A percentile compares a stretch with the other conserved stretches of the same genome.
These are phyloP conservation scores for Staurois parvus DNA, from an alignment of 2,797 vertebrate species.

Conservation along the genomic window DNA sequence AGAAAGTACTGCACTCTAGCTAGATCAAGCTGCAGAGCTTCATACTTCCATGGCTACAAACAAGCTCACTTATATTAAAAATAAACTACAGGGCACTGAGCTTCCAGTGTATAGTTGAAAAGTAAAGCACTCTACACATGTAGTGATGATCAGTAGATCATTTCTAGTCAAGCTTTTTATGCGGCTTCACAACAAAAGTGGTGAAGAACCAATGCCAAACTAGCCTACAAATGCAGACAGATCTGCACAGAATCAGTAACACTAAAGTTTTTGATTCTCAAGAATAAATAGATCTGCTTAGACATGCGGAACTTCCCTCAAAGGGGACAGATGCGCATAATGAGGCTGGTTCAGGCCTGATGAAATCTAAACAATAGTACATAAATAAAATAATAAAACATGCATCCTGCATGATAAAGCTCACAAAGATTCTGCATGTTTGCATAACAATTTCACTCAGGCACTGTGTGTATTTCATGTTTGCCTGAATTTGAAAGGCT, in stretches of 20 bases:
- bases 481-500: slow-evolving; percentile 6
- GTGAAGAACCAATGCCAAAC: not conserved
- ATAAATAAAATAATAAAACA: not conserved
- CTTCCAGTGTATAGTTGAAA: slow-evolving; percentile 30
- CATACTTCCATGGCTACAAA: slow-evolving; percentile 5
- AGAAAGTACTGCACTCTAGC: slow-evolving; percentile 20
- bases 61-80: not conserved
- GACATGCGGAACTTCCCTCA: not conserved
- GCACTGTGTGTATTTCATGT: slow-evolving; percentile 3
- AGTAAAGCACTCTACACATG: not conserved
- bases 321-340: not conserved
- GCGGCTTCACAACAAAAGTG: not conserved
- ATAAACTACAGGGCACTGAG: slow-evolving; percentile 15
- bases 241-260: not conserved
- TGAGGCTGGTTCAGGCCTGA: not conserved
- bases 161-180: slow-evolving; percentile 12
- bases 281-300: not conserved
- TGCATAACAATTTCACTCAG: slow-evolving; percentile 11
- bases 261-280: not conserved
- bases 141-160: not conserved
- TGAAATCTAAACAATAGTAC: not conserved
- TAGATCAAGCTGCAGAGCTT: not conserved
- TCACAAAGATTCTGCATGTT: not conserved
- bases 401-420: not conserved
- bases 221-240: not conserved